A percentile compares a stretch with the other conserved stretches of the same genome.
Conservation (phyloP, 2,888 invertebrate species). For the Heliconius ismenius region DNA sequence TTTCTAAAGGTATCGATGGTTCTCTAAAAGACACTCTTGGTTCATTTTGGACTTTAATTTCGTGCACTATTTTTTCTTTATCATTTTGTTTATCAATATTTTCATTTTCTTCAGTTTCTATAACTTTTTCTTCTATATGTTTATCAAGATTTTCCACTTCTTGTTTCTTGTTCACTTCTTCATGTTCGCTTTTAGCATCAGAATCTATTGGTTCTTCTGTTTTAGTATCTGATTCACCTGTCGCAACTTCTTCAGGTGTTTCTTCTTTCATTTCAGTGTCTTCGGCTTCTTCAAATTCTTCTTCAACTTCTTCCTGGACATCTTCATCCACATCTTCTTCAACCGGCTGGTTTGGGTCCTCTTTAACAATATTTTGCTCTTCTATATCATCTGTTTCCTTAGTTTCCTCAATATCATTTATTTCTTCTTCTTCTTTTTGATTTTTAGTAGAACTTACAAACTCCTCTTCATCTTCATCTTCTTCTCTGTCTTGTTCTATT, state of each 20-base stretch:
- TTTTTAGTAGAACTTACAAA: conserved; percentile 32
- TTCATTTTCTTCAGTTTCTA: conserved; percentile 39
- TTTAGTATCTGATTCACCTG: conserved; percentile 11
- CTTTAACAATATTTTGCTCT: conserved; percentile 39
- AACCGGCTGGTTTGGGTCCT: conserved; percentile 47
- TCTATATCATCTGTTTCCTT: conserved; percentile 48
- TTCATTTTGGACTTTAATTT: conserved; percentile 48
- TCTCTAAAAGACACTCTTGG: conserved; percentile 63
- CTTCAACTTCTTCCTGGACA: conserved; percentile 40
- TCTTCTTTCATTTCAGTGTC: conserved; percentile 47
- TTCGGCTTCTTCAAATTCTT: conserved; percentile 50
- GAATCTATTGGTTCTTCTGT: conserved; percentile 40
- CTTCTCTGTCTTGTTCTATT: conserved; percentile 40
- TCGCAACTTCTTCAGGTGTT: conserved; percentile 25
- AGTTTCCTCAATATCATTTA: conserved; percentile 46
- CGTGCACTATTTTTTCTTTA: conserved; percentile 39
- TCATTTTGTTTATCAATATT: conserved; percentile 43
- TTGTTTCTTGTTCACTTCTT: conserved; percentile 35
- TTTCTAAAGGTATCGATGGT: conserved; percentile 72
- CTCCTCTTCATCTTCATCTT: conserved; percentile 43
- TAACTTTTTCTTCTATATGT: conserved; percentile 1
- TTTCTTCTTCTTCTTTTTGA: conserved; percentile 44
- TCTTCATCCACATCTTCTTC: conserved; percentile 44
- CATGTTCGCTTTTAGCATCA: conserved; percentile 40
- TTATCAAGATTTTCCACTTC: neutral